phyloP scores from a whole-genome alignment of 2,888 invertebrate genomes.

The Orgyia antiqua region DNA sequence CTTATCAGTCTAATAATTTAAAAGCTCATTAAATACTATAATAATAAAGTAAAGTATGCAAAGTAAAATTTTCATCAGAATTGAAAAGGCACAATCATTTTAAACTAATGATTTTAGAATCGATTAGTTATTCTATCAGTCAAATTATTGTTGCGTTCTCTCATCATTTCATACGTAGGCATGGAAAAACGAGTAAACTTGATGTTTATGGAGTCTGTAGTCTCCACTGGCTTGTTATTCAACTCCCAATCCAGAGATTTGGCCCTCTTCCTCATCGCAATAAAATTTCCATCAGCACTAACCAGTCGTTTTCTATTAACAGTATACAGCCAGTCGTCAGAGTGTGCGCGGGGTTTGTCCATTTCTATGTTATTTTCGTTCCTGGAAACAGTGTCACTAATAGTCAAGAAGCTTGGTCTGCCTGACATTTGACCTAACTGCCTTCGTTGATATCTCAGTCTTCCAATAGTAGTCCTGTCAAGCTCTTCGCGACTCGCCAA shows the following conservation, averaged over 20 bases:
- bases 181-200: too few relatives aligned
- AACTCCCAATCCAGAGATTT: conserved; percentile 46
- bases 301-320: conserved; percentile 38
- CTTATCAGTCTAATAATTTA: too few relatives aligned
- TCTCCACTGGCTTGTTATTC: neutral
- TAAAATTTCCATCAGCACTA: conserved; percentile 15
- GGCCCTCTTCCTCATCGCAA: conserved; percentile 29
- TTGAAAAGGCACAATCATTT: too few relatives aligned
- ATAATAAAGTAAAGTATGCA: too few relatives aligned
- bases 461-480: conserved; percentile 23
- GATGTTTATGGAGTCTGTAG: too few relatives aligned
- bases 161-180: too few relatives aligned
- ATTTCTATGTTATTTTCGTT: conserved; percentile 1
- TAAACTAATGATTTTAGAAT: too few relatives aligned
- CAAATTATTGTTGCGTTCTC: too few relatives aligned
- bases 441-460: conserved; percentile 35
- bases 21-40: too few relatives aligned
- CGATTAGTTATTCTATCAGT: too few relatives aligned
- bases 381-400: conserved; percentile 3
- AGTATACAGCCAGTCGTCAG: conserved; percentile 56
- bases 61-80: too few relatives aligned
- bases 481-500: conserved; percentile 47
- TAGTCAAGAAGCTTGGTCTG: conserved; percentile 32
- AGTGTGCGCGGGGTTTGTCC: conserved; percentile 46
- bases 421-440: conserved; percentile 49